Evolutionary conservation across 35 echinoderm and acorn worm species (phyloP).

Genomic region (Apostichopus parvimensis): DNA sequence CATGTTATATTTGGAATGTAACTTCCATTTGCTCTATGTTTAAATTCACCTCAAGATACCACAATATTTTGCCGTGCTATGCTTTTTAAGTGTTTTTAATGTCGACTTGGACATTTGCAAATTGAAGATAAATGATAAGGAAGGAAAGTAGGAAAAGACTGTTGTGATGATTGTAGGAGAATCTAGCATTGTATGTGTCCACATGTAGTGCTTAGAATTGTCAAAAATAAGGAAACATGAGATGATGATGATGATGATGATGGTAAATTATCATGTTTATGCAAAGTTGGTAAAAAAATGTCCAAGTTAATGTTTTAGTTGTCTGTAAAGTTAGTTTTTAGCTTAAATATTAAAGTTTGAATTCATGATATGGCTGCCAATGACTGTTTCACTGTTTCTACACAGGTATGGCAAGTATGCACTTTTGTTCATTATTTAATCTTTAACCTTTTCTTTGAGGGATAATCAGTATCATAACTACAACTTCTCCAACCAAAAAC

Average conservation of each 20-base stretch:
- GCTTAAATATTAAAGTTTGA: not conserved
- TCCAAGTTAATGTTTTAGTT: too few species aligned
- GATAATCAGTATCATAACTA: not conserved
- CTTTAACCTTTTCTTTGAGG: constrained; percentile 5
- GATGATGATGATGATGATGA: too few species aligned
- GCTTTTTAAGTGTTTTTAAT: not conserved
- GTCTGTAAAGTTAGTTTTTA: too few species aligned
- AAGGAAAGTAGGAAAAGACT: too few species aligned
- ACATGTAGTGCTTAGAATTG: too few species aligned
- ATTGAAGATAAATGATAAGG: too few species aligned
- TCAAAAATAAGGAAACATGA: too few species aligned
- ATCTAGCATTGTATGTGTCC: too few species aligned
- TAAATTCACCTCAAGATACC: not conserved
- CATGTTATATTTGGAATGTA: not conserved
- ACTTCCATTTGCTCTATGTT: not conserved
- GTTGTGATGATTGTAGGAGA: too few species aligned
- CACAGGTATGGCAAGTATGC: constrained; percentile 20
- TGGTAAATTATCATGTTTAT: too few species aligned
- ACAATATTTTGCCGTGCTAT: not conserved
- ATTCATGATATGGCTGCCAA: not conserved
- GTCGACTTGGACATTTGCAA: not conserved
- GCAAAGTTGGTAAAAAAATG: too few species aligned
- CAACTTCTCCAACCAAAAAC: not conserved
- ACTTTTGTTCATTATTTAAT: constrained; percentile 1
- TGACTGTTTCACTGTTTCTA: constrained; percentile 14